These are phyloP conservation scores for Laothoe populi DNA, from an alignment of 2,888 invertebrate genomes.

Conservation along the genomic window DNA sequence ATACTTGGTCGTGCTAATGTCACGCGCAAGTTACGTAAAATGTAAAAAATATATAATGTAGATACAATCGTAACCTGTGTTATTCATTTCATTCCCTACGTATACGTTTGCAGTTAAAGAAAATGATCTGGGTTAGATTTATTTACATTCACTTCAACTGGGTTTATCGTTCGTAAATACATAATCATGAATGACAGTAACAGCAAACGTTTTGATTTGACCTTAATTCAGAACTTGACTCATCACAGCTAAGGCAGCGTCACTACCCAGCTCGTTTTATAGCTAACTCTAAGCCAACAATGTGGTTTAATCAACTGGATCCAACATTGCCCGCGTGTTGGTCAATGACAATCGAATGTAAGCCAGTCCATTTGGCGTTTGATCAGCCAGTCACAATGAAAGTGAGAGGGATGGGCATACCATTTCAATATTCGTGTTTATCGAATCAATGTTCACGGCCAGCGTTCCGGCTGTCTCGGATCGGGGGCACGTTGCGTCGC, in stretches of 20 bases:
- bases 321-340: slow-evolving; percentile 7
- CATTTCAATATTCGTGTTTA: slow-evolving; percentile 47
- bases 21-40: slow-evolving; percentile 13
- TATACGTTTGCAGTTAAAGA: too few species aligned
- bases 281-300: neutral
- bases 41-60: neutral
- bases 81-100: too few species aligned
- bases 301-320: neutral
- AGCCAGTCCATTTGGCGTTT: slow-evolving; percentile 26
- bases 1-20: neutral
- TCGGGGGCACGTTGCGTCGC: slow-evolving; percentile 42
- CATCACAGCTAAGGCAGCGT: neutral
- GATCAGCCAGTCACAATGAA: slow-evolving; percentile 37
- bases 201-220: too few species aligned
- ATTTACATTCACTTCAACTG: too few species aligned
- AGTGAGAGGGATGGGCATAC: slow-evolving; percentile 53
- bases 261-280: neutral
- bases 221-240: too few species aligned
- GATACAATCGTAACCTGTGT: too few species aligned
- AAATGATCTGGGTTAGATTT: too few species aligned
- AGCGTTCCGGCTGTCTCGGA: slow-evolving; percentile 46
- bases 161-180: too few species aligned
- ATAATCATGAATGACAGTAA: too few species aligned
- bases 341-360: slow-evolving; percentile 20
- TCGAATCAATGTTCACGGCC: slow-evolving; percentile 60